These are phyloP conservation scores for Schizopygopsis malacanthus DNA, from an alignment of 2,797 vertebrate genomes.

Conservation along the genomic window DNA sequence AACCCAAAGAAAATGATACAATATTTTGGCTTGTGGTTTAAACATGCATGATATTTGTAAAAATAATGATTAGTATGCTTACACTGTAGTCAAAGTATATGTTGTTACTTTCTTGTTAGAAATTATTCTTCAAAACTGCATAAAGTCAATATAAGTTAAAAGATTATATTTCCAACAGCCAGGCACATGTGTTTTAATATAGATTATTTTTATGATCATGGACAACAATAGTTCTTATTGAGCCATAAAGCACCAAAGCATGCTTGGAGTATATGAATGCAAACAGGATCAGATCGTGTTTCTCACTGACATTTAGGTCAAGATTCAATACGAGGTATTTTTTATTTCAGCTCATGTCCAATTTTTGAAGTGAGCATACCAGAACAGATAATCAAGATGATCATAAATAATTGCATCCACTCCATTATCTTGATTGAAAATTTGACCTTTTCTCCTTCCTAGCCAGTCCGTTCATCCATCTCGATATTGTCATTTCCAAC, in stretches of 20 bases:
- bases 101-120: neutral
- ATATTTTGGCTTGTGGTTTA: neutral
- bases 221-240: neutral
- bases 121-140: neutral
- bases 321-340: neutral
- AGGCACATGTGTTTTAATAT: neutral
- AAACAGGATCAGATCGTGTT: neutral
- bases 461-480: neutral
- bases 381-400: neutral
- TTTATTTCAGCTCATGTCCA: neutral
- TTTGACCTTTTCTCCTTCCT: constrained; percentile 42
- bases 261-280: neutral
- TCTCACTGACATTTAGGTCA: neutral
- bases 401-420: constrained; percentile 22
- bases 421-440: constrained; percentile 28
- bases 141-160: neutral
- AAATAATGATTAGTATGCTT: neutral
- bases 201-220: neutral
- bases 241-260: neutral
- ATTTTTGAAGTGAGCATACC: neutral
- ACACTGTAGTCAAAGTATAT: neutral
- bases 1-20: neutral
- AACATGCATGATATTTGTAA: neutral
- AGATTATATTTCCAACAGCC: neutral
- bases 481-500: constrained; percentile 2